Percentiles rank a stretch among this genome's conserved stretches.
phyloP scores from a whole-genome alignment of 2,888 invertebrate species.

The Drosophila mercatorum region DNA sequence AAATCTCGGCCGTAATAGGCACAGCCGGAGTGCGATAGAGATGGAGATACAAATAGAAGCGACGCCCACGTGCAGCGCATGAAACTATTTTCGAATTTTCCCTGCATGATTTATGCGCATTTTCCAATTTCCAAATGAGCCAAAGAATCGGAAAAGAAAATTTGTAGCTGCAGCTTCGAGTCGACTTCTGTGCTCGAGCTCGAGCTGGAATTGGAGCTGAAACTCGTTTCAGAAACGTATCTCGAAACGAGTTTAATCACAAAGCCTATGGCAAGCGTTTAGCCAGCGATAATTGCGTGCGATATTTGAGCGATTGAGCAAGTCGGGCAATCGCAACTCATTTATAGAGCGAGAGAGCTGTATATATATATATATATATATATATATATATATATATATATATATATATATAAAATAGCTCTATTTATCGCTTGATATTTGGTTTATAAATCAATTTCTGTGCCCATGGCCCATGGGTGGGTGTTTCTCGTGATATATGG shows the following conservation, averaged over 20 bases:
- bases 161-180: constrained; percentile 28
- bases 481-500: constrained; percentile 58
- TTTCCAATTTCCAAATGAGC: constrained; percentile 15
- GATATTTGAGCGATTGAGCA: constrained; percentile 9
- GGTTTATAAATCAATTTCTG: constrained; percentile 61
- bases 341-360: background rate
- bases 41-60: constrained; percentile 8
- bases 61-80: constrained; percentile 8
- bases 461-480: constrained; percentile 16
- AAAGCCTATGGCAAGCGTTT: constrained; percentile 47
- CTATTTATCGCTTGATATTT: constrained; percentile 21
- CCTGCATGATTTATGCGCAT: constrained; percentile 61
- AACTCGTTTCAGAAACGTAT: constrained; percentile 47
- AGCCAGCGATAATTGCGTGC: constrained; percentile 46
- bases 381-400: background rate
- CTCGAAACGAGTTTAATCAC: constrained; percentile 61
- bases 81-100: constrained; percentile 33
- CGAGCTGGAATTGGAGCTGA: background rate
- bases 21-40: constrained; percentile 2
- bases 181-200: constrained; percentile 10
- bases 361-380: background rate
- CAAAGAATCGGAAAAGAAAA: constrained; percentile 14
- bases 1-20: constrained; percentile 68
- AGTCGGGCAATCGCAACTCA: constrained; percentile 4
- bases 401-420: constrained; percentile 1